These are phyloP conservation scores for Philantomba maxwellii DNA, from an alignment of 2,113 vertebrate genomes.

Conservation along the genomic window DNA sequence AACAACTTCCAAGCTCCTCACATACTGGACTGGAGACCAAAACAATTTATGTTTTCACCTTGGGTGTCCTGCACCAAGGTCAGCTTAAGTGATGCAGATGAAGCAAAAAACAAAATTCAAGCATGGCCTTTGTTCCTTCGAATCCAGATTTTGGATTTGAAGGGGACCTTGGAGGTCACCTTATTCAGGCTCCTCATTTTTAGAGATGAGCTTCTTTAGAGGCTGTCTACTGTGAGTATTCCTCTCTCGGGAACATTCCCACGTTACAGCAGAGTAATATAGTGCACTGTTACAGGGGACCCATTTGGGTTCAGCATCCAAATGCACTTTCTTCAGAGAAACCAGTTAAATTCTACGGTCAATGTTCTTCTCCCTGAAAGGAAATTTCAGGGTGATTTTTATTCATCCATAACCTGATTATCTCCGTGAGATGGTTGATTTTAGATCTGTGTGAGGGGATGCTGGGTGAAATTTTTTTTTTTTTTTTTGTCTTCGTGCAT, in stretches of 20 bases:
- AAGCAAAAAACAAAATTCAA: neutral
- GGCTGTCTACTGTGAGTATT: neutral
- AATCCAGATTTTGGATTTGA: neutral
- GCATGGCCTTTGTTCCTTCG: neutral
- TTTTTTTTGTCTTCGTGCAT: neutral
- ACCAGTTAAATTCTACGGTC: neutral
- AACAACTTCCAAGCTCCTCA: neutral
- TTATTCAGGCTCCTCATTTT: neutral
- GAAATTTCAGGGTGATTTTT: neutral
- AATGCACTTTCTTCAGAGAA: neutral
- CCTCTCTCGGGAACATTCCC: neutral
- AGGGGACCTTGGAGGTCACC: neutral
- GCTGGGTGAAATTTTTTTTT: neutral
- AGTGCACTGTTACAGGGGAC: neutral
- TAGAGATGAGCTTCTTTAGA: neutral
- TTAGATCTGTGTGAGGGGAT: neutral
- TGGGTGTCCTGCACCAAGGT: neutral
- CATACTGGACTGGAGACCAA: neutral
- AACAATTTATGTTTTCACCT: neutral
- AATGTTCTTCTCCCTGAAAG: neutral
- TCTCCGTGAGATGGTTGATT: neutral
- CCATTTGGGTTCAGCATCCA: neutral
- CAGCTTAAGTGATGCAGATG: neutral
- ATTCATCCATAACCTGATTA: neutral
- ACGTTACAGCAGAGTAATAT: neutral